These are phyloP conservation scores for Ramazzottius varieornatus DNA, from an alignment of 2,888 invertebrate genomes.

Conservation along the genomic window DNA sequence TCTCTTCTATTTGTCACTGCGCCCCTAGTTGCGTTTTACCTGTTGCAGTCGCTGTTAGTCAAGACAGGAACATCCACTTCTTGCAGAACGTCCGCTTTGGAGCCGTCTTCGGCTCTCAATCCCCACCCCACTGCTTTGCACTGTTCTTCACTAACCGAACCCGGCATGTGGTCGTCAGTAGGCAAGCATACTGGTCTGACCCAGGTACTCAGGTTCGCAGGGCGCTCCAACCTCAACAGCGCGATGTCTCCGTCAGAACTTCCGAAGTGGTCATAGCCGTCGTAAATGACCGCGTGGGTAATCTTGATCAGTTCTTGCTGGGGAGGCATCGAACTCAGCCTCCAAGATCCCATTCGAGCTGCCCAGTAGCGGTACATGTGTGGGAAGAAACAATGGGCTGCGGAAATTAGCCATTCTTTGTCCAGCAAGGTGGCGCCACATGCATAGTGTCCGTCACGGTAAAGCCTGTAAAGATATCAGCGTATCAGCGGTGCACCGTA, in stretches of 20 bases:
- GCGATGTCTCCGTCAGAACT: slow-evolving; percentile 7
- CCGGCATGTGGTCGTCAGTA: background rate
- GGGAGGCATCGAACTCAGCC: slow-evolving; percentile 7
- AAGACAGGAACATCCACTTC: background rate
- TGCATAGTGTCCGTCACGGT: slow-evolving; percentile 6
- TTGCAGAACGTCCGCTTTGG: background rate
- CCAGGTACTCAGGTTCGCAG: slow-evolving; percentile 6
- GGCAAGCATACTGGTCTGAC: slow-evolving; percentile 7
- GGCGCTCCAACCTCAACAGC: slow-evolving; percentile 6
- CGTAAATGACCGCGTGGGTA: slow-evolving; percentile 6
- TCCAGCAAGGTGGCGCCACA: slow-evolving; percentile 7
- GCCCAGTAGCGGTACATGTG: slow-evolving; percentile 6
- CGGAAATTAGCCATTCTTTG: slow-evolving; percentile 8
- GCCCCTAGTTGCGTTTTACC: too few relatives aligned
- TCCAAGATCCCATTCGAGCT: slow-evolving; percentile 8
- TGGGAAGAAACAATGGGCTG: slow-evolving; percentile 8
- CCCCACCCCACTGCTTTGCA: slow-evolving; percentile 9
- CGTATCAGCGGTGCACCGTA: too few relatives aligned
- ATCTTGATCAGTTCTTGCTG: slow-evolving; percentile 6
- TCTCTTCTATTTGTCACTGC: too few relatives aligned
- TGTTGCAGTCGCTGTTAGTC: slow-evolving; percentile 1
- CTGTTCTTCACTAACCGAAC: background rate
- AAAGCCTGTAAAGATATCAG: too few relatives aligned
- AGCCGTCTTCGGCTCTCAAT: slow-evolving; percentile 4
- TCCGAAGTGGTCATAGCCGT: slow-evolving; percentile 6